phyloP scores from a whole-genome alignment of 2,113 vertebrate species.

The Pavo muticus region DNA sequence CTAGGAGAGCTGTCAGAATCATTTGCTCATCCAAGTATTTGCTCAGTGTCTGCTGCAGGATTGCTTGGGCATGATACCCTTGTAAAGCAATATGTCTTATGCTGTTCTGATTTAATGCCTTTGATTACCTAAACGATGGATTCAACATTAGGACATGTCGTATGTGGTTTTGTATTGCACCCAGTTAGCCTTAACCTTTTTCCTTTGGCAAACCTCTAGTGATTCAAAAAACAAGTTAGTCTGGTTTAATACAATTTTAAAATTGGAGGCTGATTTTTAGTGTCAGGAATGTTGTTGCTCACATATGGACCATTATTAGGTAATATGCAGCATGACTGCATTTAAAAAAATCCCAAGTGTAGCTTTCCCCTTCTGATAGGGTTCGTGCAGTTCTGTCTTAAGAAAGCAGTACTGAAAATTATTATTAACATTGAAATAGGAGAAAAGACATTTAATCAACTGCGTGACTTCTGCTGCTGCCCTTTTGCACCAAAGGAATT shows the following conservation, averaged over 20 bases:
- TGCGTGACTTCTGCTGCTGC: background rate
- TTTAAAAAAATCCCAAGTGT: background rate
- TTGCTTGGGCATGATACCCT: background rate
- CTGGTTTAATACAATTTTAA: background rate
- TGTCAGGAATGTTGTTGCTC: background rate
- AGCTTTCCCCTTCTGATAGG: background rate
- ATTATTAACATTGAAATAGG: background rate
- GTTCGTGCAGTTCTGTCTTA: background rate
- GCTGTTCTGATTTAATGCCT: constrained; percentile 1
- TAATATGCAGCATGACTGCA: background rate
- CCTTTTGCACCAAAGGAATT: background rate
- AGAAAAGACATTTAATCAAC: background rate
- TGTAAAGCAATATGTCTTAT: background rate
- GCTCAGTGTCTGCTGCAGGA: fast-evolving
- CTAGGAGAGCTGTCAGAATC: background rate
- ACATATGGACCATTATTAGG: background rate
- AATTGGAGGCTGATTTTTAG: background rate
- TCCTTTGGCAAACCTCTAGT: background rate
- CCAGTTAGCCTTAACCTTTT: constrained; percentile 6
- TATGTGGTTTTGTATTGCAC: background rate
- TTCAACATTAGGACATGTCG: constrained; percentile 11
- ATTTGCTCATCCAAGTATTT: background rate
- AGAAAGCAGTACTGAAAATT: background rate
- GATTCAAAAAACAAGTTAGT: constrained; percentile 16
- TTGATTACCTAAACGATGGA: constrained; percentile 9